Evolutionary conservation across 2,797 vertebrate species (phyloP).

Genomic region (Tamandua tetradactyla): DNA sequence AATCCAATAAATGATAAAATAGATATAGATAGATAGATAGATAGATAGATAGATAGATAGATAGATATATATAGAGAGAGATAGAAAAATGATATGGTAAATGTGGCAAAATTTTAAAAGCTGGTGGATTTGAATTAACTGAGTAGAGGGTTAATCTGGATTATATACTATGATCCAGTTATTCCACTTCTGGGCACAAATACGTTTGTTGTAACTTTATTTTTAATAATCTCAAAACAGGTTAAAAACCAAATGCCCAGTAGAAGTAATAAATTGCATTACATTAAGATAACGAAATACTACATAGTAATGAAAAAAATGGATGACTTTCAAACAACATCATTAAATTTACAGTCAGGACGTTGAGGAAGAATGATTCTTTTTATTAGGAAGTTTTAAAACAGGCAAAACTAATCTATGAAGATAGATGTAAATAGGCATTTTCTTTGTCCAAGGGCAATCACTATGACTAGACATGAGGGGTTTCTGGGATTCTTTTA

Average conservation of each 20-base stretch:
- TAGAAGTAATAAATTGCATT: not conserved
- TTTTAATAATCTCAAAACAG: not conserved
- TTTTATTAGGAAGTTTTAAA: not conserved
- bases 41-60: too few relatives aligned
- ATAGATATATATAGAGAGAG: too few relatives aligned
- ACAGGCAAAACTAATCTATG: not conserved
- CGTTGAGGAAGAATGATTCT: not conserved
- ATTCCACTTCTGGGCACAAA: not conserved
- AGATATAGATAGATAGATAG: too few relatives aligned
- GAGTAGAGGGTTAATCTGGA: too few relatives aligned
- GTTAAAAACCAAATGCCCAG: not conserved
- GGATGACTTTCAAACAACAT: not conserved
- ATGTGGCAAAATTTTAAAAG: too few relatives aligned
- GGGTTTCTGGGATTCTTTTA: not conserved
- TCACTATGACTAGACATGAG: not conserved
- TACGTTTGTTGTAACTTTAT: not conserved
- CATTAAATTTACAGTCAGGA: not conserved
- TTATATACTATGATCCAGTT: too few relatives aligned
- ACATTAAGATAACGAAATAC: not conserved
- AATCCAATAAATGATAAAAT: not conserved
- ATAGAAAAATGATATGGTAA: too few relatives aligned
- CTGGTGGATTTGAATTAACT: too few relatives aligned
- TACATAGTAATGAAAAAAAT: not conserved
- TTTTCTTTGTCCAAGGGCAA: not conserved
- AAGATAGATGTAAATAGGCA: not conserved